Percentiles rank a stretch among this genome's conserved stretches.
phyloP scores from a whole-genome alignment of 2,888 invertebrate genomes.

The Lordiphosa fenestrarum region DNA sequence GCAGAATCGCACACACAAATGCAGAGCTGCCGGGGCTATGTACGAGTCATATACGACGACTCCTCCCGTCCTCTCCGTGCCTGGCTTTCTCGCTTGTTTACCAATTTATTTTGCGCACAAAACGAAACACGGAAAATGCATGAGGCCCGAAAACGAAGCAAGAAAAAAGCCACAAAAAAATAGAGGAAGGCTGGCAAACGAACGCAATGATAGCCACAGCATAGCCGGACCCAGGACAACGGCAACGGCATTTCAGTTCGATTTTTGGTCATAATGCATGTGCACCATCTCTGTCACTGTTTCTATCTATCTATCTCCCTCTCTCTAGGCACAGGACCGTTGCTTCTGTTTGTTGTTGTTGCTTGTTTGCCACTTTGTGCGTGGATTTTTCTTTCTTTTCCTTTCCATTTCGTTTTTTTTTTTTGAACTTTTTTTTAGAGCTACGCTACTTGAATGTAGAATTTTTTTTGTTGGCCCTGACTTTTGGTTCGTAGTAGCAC shows the following conservation, averaged over 20 bases:
- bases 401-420: conserved; percentile 26
- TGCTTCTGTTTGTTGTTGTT: conserved; percentile 17
- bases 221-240: conserved; percentile 16
- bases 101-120: conserved; percentile 75
- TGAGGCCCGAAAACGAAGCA: conserved; percentile 35
- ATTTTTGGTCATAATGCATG: conserved; percentile 63
- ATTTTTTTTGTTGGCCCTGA: conserved; percentile 44
- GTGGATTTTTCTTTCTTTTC: conserved; percentile 49
- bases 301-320: not conserved
- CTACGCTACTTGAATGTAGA: conserved; percentile 25
- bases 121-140: conserved; percentile 76
- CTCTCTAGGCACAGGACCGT: not conserved
- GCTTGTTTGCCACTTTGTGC: conserved; percentile 65
- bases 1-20: conserved; percentile 29
- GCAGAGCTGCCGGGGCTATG: conserved; percentile 38
- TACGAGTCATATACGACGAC: conserved; percentile 49
- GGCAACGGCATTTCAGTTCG: conserved; percentile 64
- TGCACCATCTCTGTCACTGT: conserved; percentile 15
- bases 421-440: conserved; percentile 10
- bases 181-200: conserved; percentile 23
- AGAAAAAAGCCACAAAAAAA: conserved; percentile 17
- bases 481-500: conserved; percentile 38
- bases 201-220: conserved; percentile 34
- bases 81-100: conserved; percentile 61
- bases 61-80: conserved; percentile 9